A percentile compares a stretch with the other conserved stretches of the same genome.
These are phyloP conservation scores for Pachyramphus minor DNA, from an alignment of 2,113 vertebrate genomes.

Conservation along the genomic window DNA sequence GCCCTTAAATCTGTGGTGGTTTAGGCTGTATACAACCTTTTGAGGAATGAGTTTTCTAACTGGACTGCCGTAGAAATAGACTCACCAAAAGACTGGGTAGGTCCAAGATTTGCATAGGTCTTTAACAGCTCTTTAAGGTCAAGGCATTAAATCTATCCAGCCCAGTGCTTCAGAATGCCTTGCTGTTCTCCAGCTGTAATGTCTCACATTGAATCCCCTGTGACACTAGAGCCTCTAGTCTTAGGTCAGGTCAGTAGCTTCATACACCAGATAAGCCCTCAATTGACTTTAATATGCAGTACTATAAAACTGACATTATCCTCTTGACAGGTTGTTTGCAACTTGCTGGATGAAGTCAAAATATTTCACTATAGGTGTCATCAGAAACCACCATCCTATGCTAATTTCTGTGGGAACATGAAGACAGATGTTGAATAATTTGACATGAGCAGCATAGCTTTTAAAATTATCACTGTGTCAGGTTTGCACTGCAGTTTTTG, in stretches of 20 bases:
- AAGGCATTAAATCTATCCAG: background rate
- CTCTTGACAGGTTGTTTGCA: constrained; percentile 82
- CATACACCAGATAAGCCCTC: constrained; percentile 45
- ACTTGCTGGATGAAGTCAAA: constrained; percentile 81
- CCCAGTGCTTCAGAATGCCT: background rate
- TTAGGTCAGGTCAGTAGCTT: constrained; percentile 45
- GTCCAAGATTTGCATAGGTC: background rate
- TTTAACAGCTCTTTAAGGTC: background rate
- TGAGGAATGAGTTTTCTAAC: background rate
- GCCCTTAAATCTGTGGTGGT: background rate
- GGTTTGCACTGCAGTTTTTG: constrained; percentile 24
- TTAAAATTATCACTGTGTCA: constrained; percentile 78
- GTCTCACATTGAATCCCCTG: background rate
- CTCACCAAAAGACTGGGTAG: background rate
- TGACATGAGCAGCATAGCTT: constrained; percentile 77
- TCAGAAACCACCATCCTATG: constrained; percentile 82
- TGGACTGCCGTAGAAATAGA: background rate
- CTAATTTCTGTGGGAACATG: constrained; percentile 82
- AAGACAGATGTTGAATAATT: constrained; percentile 84
- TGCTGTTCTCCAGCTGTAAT: background rate
- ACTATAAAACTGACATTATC: constrained; percentile 77
- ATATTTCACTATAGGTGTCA: constrained; percentile 83
- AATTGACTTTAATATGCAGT: constrained; percentile 74
- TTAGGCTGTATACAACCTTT: background rate
- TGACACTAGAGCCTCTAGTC: background rate